Base-by-base conservation (phyloP, 2,888 invertebrate species). In the Lottia gigantea region DNA sequence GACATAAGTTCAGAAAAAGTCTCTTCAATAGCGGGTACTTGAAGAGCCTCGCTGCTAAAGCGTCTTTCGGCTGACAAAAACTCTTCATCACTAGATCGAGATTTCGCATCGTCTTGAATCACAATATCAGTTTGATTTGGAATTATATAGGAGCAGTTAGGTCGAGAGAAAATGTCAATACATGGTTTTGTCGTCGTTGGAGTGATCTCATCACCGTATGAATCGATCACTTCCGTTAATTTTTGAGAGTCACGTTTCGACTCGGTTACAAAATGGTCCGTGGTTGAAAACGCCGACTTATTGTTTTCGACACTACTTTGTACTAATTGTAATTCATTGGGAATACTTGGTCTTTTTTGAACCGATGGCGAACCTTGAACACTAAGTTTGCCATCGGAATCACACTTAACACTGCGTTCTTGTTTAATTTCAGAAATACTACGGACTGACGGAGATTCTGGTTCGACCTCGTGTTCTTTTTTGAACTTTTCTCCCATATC, bases 11-110 rank as follows among this genome's bases (percentile, higher is more conserved):
- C 75, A 46, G 72, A 67, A 61, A 78, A 76, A 0, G 77, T 75
- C 25, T 78, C 77, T 19, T 74, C 76, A 55, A 78, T 75, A 25
- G 72, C 74, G 11, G 78, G 76, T 25, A 76, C 72, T 14, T 46
- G 45, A 15, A 71, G 26, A 12, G 26, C 40, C 3, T 55, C 55
- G 55, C 19, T 23, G 23, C 55, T 55, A 23, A 55, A 55, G 8
- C 55, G 19, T 23, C 55, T 19, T 14, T 23, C 19, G 11, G 55
- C 19, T 2, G 55, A 55, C 11, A 23, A 19, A 23, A 55, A 55
- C 23, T 55, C 55, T 23, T 55, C 55, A 23, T 55, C 55, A 6
- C 55, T 55, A 3, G 55, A 55, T 23, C 55, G 12, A 55, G 19
- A 23, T 23, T 12, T 11, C 40, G 40, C 40, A 40, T 40, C 40